Percentiles rank a stretch among this genome's conserved stretches.
Evolutionary conservation across 1,140 invertebrate species (phyloP).

Genomic region (Trichonephila clavipes): DNA sequence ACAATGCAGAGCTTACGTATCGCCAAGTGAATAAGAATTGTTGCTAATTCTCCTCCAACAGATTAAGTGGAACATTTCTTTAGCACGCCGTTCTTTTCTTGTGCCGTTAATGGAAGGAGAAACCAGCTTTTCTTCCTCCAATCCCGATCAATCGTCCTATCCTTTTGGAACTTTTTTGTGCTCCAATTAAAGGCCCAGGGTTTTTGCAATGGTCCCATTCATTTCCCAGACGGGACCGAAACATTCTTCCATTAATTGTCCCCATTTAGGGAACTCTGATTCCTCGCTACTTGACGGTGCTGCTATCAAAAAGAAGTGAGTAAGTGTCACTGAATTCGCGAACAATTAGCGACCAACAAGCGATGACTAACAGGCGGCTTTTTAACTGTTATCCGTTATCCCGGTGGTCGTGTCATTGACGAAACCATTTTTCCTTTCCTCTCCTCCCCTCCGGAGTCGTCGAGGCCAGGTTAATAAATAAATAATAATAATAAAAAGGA

Average conservation of each 20-base stretch:
- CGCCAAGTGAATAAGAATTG: background rate
- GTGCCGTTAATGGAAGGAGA: background rate
- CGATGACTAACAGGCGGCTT: slow-evolving; percentile 66
- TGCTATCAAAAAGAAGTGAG: background rate
- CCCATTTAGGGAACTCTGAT: slow-evolving; percentile 45
- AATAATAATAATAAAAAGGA: background rate
- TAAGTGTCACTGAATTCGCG: slow-evolving; percentile 63
- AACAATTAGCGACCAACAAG: slow-evolving; percentile 73
- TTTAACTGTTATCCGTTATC: slow-evolving; percentile 59
- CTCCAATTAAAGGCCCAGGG: slow-evolving; percentile 20
- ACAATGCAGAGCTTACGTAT: background rate
- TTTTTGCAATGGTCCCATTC: background rate
- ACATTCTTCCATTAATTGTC: background rate
- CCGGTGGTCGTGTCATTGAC: slow-evolving; percentile 44
- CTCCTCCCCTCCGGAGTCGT: background rate
- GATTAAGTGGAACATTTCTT: background rate
- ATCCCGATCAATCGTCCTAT: background rate
- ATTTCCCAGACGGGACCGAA: background rate
- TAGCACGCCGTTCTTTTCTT: background rate
- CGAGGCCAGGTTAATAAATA: slow-evolving; percentile 63
- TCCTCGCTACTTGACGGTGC: background rate
- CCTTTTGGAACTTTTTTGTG: slow-evolving; percentile 45
- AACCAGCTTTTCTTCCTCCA: slow-evolving; percentile 8
- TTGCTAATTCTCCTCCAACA: background rate
- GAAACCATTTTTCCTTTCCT: slow-evolving; percentile 18